A percentile compares a stretch with the other conserved stretches of the same genome.
Conservation (phyloP, 1,140 invertebrate species). For the Copidosoma floridanum region DNA sequence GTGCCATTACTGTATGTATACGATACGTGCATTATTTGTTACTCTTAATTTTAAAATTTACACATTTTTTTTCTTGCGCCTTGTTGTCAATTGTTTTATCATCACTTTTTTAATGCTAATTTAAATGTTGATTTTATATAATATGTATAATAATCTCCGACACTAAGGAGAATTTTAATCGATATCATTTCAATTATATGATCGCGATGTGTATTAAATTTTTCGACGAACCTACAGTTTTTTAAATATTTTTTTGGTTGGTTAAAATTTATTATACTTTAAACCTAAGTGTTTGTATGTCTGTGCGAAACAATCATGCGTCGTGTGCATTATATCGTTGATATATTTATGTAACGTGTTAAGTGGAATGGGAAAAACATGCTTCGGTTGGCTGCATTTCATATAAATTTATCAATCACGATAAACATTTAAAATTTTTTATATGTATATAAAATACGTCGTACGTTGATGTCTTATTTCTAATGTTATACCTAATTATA, state of each 20-base stretch:
- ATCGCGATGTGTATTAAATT: slow-evolving; percentile 8
- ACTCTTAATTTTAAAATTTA: neutral
- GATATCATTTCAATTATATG: slow-evolving; percentile 10
- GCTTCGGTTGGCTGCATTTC: slow-evolving; percentile 15
- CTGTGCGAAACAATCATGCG: slow-evolving; percentile 45
- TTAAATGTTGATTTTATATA: no score
- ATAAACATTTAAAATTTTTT: no score
- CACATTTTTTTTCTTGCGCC: slow-evolving; percentile 1
- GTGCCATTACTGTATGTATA: neutral
- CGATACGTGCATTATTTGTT: slow-evolving; percentile 1
- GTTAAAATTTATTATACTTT: slow-evolving; percentile 42
- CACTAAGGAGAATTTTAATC: slow-evolving; percentile 18
- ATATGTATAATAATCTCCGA: slow-evolving; percentile 26
- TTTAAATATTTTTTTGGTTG: no score
- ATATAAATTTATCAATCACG: no score
- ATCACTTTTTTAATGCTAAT: neutral
- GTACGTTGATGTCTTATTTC: no score
- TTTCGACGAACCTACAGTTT: slow-evolving; percentile 38
- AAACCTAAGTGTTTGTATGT: slow-evolving; percentile 33
- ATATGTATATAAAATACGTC: no score
- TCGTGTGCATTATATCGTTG: slow-evolving; percentile 41
- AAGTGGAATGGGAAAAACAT: slow-evolving; percentile 15
- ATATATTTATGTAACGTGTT: slow-evolving; percentile 31
- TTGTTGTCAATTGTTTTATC: neutral
- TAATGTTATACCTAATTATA: no score